Evolutionary conservation across 1,140 invertebrate genomes (phyloP).

Genomic region (Prorops nasuta): DNA sequence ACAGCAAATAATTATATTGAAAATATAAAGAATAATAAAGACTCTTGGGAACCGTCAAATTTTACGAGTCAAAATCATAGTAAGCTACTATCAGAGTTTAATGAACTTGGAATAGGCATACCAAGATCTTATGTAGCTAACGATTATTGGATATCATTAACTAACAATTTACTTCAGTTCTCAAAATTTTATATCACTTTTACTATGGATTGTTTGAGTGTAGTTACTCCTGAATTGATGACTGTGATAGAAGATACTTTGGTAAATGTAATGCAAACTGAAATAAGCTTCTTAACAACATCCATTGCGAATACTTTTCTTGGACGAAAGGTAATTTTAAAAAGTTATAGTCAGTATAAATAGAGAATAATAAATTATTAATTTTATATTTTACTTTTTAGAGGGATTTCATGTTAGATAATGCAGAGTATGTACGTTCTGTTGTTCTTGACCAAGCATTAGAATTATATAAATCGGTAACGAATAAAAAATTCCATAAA

Average conservation of each 20-base stretch:
- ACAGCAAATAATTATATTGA: slow-evolving; percentile 74
- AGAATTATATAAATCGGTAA: slow-evolving; percentile 47
- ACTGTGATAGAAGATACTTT: slow-evolving; percentile 65
- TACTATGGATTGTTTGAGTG: slow-evolving; percentile 67
- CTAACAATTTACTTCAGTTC: slow-evolving; percentile 70
- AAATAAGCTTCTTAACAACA: slow-evolving; percentile 64
- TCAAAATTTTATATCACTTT: slow-evolving; percentile 67
- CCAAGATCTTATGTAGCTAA: slow-evolving; percentile 52
- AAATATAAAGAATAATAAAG: slow-evolving; percentile 69
- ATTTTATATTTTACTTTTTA: slow-evolving; percentile 22
- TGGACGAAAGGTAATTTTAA: slow-evolving; percentile 58
- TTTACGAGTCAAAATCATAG: slow-evolving; percentile 59
- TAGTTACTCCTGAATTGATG: slow-evolving; percentile 66
- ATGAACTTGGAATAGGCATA: slow-evolving; percentile 49
- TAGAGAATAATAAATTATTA: background rate
- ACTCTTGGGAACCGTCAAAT: slow-evolving; percentile 72
- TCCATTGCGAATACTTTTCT: slow-evolving; percentile 62
- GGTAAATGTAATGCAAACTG: slow-evolving; percentile 64
- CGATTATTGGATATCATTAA: slow-evolving; percentile 68
- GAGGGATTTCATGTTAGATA: slow-evolving; percentile 47
- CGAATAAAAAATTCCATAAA: slow-evolving; percentile 42
- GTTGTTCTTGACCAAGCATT: slow-evolving; percentile 42
- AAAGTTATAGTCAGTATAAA: slow-evolving; percentile 3
- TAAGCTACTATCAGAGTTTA: slow-evolving; percentile 53
- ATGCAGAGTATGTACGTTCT: slow-evolving; percentile 42